Evolutionary conservation across 2,797 vertebrate species (phyloP).

Genomic region (Spheniscus humboldti): DNA sequence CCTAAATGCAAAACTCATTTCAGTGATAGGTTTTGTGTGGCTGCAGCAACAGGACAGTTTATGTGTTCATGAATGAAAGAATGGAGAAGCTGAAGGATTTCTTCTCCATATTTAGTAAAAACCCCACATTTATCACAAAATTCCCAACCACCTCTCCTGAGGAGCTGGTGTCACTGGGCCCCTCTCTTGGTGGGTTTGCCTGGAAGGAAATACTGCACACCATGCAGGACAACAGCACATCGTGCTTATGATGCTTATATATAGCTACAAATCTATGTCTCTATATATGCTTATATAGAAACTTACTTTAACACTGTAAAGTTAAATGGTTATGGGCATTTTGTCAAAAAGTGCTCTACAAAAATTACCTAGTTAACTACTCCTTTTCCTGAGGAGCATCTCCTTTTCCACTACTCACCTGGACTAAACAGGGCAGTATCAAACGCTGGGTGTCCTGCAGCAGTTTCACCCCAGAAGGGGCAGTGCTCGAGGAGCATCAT

Average conservation of each 20-base stretch:
- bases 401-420: not conserved
- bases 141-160: not conserved
- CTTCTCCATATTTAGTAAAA: not conserved
- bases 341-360: not conserved
- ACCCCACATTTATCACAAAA: not conserved
- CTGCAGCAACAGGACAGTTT: not conserved
- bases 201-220: not conserved
- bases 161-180: not conserved
- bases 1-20: too few species aligned
- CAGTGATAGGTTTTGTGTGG: not conserved
- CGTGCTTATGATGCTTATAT: not conserved
- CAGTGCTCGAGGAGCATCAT: fast-evolving
- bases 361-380: not conserved
- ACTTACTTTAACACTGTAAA: too few species aligned
- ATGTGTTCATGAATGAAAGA: not conserved
- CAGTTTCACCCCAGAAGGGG: not conserved
- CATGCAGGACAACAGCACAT: not conserved
- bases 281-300: not conserved
- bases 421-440: too few species aligned
- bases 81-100: not conserved
- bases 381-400: not conserved
- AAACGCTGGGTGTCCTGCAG: not conserved
- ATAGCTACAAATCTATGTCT: not conserved
- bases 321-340: not conserved
- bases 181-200: not conserved